These are phyloP conservation scores for Oegoconia quadripuncta DNA, from an alignment of 2,888 invertebrate genomes.

Conservation along the genomic window DNA sequence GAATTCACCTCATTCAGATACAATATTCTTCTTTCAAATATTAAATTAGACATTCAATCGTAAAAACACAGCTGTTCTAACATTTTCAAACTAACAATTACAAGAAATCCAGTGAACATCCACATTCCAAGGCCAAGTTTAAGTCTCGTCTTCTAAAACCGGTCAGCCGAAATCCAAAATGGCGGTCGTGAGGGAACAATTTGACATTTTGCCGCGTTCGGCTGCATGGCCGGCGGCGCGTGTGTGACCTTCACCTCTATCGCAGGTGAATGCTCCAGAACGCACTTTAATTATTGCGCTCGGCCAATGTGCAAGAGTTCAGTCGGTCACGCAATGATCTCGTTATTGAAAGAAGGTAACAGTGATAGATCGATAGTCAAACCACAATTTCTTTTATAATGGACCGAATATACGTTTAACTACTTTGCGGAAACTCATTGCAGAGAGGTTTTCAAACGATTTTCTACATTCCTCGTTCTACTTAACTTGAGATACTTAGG, in stretches of 20 bases:
- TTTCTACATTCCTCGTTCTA: too few species aligned
- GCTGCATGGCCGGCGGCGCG: constrained; percentile 22
- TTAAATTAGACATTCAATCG: neutral
- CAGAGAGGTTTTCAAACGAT: too few species aligned
- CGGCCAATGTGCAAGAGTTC: constrained; percentile 4
- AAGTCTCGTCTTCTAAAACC: constrained; percentile 44
- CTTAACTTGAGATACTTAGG: too few species aligned
- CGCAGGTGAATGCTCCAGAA: constrained; percentile 59
- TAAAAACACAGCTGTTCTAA: neutral
- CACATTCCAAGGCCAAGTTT: constrained; percentile 40
- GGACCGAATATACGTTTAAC: too few species aligned
- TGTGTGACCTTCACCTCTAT: constrained; percentile 73
- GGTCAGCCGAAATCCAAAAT: constrained; percentile 65
- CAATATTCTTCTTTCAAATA: too few species aligned
- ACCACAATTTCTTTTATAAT: too few species aligned
- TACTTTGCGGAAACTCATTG: too few species aligned
- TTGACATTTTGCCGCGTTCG: constrained; percentile 65
- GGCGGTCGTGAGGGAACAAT: constrained; percentile 59
- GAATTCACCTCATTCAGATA: too few species aligned
- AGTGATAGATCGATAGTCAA: too few species aligned
- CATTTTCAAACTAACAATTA: neutral
- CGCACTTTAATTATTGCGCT: constrained; percentile 28
- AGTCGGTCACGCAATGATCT: constrained; percentile 5
- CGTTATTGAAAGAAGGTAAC: too few species aligned
- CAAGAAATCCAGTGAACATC: constrained; percentile 38